Evolutionary conservation across 1,140 invertebrate genomes (phyloP).

Genomic region (Thereuonema tuberculata): DNA sequence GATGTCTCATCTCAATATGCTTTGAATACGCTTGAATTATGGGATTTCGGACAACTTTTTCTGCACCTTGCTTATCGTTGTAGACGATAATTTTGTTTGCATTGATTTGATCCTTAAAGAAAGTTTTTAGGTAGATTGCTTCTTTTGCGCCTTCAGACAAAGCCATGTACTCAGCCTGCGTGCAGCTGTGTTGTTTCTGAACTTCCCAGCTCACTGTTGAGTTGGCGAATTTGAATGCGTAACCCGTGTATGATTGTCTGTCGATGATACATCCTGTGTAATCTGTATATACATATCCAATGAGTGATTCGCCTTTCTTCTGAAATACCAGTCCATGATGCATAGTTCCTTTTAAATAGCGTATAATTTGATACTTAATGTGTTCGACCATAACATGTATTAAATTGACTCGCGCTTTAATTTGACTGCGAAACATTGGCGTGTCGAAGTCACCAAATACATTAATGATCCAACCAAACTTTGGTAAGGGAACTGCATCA

Average conservation of each 20-base stretch:
- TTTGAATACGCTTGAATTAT: not conserved
- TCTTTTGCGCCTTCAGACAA: not conserved
- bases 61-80: not conserved
- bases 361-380: not conserved
- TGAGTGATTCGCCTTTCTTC: not conserved
- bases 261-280: not conserved
- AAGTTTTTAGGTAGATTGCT: not conserved
- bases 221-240: not conserved
- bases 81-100: not conserved
- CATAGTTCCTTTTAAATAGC: not conserved
- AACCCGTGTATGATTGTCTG: not conserved
- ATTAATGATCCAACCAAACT: slow-evolving; percentile 4
- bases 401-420: not conserved
- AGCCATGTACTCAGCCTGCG: not conserved
- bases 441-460: not conserved
- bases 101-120: not conserved
- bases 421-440: not conserved
- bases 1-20: not conserved
- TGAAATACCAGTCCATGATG: not conserved
- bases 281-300: not conserved
- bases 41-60: not conserved
- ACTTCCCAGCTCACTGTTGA: not conserved
- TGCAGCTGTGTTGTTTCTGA: not conserved
- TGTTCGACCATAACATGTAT: not conserved
- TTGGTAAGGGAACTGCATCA: not conserved